Evolutionary conservation across 2,888 invertebrate genomes (phyloP).

Genomic region (Hydriomena furcata): DNA sequence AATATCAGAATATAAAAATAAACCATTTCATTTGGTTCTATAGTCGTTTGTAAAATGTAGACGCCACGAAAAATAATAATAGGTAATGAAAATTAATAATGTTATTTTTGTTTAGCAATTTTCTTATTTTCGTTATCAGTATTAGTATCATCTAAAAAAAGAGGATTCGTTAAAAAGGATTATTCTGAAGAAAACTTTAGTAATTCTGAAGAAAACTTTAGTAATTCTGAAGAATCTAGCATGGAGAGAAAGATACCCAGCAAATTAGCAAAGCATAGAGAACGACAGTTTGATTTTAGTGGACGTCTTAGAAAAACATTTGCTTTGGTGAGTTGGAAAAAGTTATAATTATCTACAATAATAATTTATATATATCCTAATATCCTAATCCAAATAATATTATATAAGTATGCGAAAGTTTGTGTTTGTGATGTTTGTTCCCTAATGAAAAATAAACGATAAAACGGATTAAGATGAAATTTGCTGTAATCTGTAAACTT

Average conservation of each 20-base stretch:
- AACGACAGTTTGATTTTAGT: slow-evolving; percentile 1
- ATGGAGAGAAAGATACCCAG: neutral
- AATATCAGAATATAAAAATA: neutral
- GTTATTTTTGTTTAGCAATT: neutral
- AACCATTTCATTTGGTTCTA: no score
- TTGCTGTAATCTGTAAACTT: no score
- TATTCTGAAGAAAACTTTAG: neutral
- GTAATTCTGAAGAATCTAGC: neutral
- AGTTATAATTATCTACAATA: no score
- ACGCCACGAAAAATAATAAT: no score
- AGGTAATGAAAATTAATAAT: neutral
- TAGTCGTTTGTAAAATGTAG: no score
- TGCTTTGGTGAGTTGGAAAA: slow-evolving; percentile 6
- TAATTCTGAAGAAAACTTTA: neutral
- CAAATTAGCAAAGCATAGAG: neutral
- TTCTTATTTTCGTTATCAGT: slow-evolving; percentile 1
- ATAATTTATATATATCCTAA: no score
- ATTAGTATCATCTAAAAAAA: neutral
- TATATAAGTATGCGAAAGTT: no score
- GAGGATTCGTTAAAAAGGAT: neutral
- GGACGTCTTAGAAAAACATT: slow-evolving; percentile 4
- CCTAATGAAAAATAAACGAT: no score
- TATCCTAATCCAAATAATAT: no score
- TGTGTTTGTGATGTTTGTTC: no score
- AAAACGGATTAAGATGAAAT: no score